Evolutionary conservation across 2,797 vertebrate genomes (phyloP).

Genomic region (Haliaeetus albicilla): DNA sequence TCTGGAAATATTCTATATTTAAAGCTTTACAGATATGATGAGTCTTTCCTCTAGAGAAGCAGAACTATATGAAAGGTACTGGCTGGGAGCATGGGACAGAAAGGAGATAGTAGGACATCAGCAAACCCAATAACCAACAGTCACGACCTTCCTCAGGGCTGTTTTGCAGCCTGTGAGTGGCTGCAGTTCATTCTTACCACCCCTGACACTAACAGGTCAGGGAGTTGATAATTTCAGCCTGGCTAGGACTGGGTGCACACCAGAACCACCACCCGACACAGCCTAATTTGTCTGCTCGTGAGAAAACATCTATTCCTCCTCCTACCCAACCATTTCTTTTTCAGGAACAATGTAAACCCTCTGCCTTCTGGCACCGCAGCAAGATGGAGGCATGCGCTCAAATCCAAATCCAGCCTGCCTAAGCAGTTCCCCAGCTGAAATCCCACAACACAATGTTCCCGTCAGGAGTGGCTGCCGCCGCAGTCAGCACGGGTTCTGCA

Average conservation of each 20-base stretch:
- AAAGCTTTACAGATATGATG: not conserved
- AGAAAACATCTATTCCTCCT: not conserved
- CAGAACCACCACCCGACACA: not conserved
- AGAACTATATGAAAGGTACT: not conserved
- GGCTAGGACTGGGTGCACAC: not conserved
- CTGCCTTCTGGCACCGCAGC: not conserved
- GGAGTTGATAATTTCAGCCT: not conserved
- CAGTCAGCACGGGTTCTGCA: not conserved
- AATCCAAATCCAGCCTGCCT: not conserved
- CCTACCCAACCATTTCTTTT: not conserved
- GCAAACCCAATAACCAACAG: not conserved
- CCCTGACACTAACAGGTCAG: not conserved
- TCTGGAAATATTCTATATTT: conserved; percentile 11
- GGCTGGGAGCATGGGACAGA: not conserved
- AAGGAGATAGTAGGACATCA: not conserved
- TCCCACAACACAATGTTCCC: accelerated
- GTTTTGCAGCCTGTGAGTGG: not conserved
- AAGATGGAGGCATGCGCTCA: not conserved
- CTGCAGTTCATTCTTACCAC: not conserved
- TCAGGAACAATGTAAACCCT: not conserved
- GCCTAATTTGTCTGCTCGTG: not conserved
- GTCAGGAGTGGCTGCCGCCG: accelerated
- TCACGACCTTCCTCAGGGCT: not conserved
- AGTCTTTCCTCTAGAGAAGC: not conserved
- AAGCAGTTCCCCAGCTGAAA: not conserved